Base-by-base conservation (phyloP, 37 sponge, comb jelly and placozoan species). In the Oopsacas minuta region DNA sequence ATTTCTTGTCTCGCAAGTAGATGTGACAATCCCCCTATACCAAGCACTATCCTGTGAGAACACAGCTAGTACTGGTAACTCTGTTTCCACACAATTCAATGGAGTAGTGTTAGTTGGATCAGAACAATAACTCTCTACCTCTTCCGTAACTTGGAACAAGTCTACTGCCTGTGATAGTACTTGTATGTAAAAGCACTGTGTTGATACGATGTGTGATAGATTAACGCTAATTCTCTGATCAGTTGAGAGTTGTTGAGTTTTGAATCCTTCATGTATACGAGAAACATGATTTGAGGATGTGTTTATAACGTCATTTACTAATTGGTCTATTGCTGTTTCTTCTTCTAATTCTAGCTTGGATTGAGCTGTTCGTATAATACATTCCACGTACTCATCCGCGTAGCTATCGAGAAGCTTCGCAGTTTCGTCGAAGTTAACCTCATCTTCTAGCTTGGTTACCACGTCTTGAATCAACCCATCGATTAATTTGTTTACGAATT, bases 1-100 rank as follows among this genome's bases (percentile, higher is more conserved):
- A 34, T 61, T 61, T 12, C 22, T 3, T 20, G 75, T 12, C 38
- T 12, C 35, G 15, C 49, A n/a, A 84, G 8, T 37, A 25, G 81
- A 82, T 3, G 85, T 87, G 30, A 94, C 53, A 37, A 86, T 82
- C 0, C 87, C 94, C 17, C 94, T 38, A 81, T 94, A 94, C 94
- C 94, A 94, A 39, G 52, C 38, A 23, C 37, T 83, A 35, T 86
- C 92, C 23, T 86, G 92, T 0, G 88, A 46, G 84, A 91, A 94
- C 39, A 39, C 36, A 89, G 84, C 36, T 83, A 52, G 52, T 91
- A 93, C 36, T 34, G 81, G 84, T 86, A 36, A 1, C 89, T 88
- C 38, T 84, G 89, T 0, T 52, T 28, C 75, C 75, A 61, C 75
- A 61, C 30, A n/a, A 34, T 61, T n/a, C 5, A 61, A 34, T 34